phyloP scores from a whole-genome alignment of 2,888 invertebrate genomes.

The Hoplodrina ambigua region DNA sequence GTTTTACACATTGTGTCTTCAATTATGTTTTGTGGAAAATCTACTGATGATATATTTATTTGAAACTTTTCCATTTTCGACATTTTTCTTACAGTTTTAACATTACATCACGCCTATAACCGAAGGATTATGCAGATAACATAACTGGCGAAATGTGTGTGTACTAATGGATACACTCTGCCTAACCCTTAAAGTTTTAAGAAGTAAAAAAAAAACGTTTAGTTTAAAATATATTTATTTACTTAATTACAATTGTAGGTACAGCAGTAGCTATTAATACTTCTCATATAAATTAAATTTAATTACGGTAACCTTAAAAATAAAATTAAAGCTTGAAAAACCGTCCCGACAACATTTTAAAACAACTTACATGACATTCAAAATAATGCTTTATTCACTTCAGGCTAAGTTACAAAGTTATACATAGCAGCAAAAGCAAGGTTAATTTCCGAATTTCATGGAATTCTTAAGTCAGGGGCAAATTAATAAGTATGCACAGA shows the following conservation, averaged over 20 bases:
- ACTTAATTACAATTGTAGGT: neutral
- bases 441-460: neutral
- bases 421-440: neutral
- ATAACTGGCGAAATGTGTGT: too few species aligned
- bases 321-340: constrained; percentile 18
- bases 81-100: too few species aligned
- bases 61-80: neutral
- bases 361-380: neutral
- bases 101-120: too few species aligned
- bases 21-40: constrained; percentile 8
- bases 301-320: constrained; percentile 1
- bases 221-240: neutral
- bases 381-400: neutral
- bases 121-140: too few species aligned
- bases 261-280: neutral
- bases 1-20: neutral
- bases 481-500: neutral
- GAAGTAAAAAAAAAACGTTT: neutral
- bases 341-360: neutral
- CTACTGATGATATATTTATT: neutral
- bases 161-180: too few species aligned
- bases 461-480: neutral
- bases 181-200: neutral
- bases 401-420: neutral
- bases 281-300: neutral